These are phyloP conservation scores for Danio rerio DNA, from an alignment of 2,113 vertebrate genomes.

Conservation along the genomic window GRCz12tu NC_133193.1:43051001-43051500, in stretches of 20 bases:
- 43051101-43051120: conserved; percentile 63
- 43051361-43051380: conserved; percentile 38
- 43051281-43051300: neutral
- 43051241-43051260: conserved; percentile 46
- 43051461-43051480: conserved; percentile 48
- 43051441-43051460: conserved; percentile 44
- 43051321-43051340: neutral
- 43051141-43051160: conserved; percentile 64
- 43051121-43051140: conserved; percentile 65
- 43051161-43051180: conserved; percentile 66
- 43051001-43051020: conserved; percentile 19
- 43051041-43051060: conserved; percentile 3
- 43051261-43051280: conserved; percentile 18
- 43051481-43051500: conserved; percentile 39
- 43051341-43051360: neutral
- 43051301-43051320: neutral
- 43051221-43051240: conserved; percentile 55
- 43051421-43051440: conserved; percentile 45
- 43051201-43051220: conserved; percentile 63
- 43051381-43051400: conserved; percentile 33
- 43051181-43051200: conserved; percentile 62
- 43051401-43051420: conserved; percentile 27
- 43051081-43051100: conserved; percentile 43
- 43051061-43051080: neutral
- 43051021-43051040: conserved; percentile 33